Conservation (phyloP, 2,888 invertebrate genomes). For the Formica aserva region DNA sequence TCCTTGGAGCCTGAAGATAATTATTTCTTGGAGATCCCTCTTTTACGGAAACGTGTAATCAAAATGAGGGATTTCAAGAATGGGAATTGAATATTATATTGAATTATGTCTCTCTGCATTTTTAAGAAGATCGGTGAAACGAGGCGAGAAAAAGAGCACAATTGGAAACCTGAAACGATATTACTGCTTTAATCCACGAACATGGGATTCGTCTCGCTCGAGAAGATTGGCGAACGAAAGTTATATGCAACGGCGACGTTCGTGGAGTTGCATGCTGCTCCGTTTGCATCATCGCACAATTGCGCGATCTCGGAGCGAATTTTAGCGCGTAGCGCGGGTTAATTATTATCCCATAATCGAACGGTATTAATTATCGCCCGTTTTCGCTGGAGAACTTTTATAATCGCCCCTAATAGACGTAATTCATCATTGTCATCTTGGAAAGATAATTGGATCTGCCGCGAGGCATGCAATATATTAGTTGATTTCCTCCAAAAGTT, state of each 20-base stretch:
- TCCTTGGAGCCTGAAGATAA: neutral
- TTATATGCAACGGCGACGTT: neutral
- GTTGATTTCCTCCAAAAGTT: slow-evolving; percentile 47
- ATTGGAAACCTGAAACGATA: neutral
- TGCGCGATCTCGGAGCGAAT: slow-evolving; percentile 46
- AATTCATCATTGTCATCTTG: slow-evolving; percentile 68
- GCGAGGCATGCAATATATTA: slow-evolving; percentile 48
- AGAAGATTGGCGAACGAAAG: slow-evolving; percentile 42
- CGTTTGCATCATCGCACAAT: slow-evolving; percentile 55
- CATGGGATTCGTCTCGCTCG: neutral
- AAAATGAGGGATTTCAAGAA: neutral
- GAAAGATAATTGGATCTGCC: slow-evolving; percentile 64
- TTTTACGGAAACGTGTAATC: neutral
- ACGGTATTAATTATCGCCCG: slow-evolving; percentile 71
- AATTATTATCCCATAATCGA: slow-evolving; percentile 69
- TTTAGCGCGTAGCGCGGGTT: slow-evolving; percentile 61
- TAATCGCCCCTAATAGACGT: slow-evolving; percentile 65
- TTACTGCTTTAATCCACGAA: neutral
- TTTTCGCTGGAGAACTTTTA: slow-evolving; percentile 72
- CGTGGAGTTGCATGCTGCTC: slow-evolving; percentile 34
- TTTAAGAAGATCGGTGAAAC: neutral
- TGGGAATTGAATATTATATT: neutral
- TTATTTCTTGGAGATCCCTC: neutral
- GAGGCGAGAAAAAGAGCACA: neutral
- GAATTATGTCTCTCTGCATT: neutral